Evolutionary conservation across 92 coral and sea anemone genomes (phyloP).

Genomic region (Parazoanthus atlanticus): DNA sequence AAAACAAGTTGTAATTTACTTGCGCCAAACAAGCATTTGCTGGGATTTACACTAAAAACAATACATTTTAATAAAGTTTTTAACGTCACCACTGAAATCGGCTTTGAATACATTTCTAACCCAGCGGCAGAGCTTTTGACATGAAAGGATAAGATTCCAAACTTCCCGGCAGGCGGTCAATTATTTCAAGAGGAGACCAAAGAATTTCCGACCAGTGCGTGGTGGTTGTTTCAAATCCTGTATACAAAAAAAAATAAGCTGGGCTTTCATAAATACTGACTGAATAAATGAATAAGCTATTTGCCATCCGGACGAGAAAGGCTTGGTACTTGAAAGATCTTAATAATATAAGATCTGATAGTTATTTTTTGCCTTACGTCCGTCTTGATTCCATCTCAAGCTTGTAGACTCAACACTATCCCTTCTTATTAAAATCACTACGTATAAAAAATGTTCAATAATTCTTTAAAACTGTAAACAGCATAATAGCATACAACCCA

Average conservation of each 20-base stretch:
- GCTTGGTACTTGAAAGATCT: not conserved
- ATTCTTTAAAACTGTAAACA: not conserved
- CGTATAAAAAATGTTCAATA: not conserved
- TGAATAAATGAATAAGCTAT: not conserved
- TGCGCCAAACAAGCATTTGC: not conserved
- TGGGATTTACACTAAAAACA: not conserved
- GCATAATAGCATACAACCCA: not conserved
- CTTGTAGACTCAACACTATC: not conserved
- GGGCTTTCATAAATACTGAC: not conserved
- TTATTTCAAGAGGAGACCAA: conserved; percentile 37
- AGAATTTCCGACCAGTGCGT: conserved; percentile 33
- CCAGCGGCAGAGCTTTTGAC: conserved; percentile 6
- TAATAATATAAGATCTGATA: no score
- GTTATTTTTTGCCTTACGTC: not conserved
- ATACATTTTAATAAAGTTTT: not conserved
- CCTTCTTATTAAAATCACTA: not conserved
- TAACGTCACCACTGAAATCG: not conserved
- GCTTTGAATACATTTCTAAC: conserved; percentile 15
- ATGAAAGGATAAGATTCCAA: conserved; percentile 24
- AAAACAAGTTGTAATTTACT: not conserved
- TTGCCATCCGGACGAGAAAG: not conserved
- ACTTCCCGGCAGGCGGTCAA: conserved; percentile 40
- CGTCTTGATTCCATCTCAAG: not conserved
- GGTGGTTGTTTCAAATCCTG: not conserved
- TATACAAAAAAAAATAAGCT: conserved; percentile 11